These are phyloP conservation scores for Hemichromis elongatus DNA, from an alignment of 2,113 vertebrate genomes.

Conservation along the genomic window DNA sequence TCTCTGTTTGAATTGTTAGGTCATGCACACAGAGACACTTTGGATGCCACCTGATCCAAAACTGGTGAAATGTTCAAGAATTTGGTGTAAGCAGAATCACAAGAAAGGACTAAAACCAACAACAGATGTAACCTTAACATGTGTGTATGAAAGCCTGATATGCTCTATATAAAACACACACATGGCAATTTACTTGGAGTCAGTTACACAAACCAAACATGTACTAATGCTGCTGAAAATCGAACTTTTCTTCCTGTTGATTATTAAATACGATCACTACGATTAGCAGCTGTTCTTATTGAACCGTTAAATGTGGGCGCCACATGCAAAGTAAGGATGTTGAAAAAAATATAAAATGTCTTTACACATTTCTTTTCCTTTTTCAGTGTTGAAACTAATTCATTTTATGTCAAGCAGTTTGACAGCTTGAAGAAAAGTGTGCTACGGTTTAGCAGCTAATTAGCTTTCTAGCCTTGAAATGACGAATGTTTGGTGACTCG, in stretches of 20 bases:
- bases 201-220: neutral
- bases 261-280: neutral
- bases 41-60: neutral
- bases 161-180: neutral
- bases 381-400: neutral
- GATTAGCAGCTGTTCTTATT: neutral
- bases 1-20: constrained; percentile 11
- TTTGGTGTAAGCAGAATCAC: neutral
- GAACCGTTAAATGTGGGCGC: neutral
- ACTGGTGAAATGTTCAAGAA: neutral
- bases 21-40: neutral
- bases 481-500: neutral
- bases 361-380: neutral
- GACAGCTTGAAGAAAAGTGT: neutral
- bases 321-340: neutral
- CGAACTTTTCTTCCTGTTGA: neutral
- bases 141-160: neutral
- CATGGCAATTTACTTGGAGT: neutral
- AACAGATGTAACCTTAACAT: neutral
- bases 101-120: neutral
- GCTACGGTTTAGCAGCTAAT: neutral
- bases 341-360: neutral
- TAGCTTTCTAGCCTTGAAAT: neutral
- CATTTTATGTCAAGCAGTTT: neutral
- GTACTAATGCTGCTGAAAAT: neutral